phyloP scores from a whole-genome alignment of 2,797 vertebrate genomes.

The Melanogrammus aeglefinus region DNA sequence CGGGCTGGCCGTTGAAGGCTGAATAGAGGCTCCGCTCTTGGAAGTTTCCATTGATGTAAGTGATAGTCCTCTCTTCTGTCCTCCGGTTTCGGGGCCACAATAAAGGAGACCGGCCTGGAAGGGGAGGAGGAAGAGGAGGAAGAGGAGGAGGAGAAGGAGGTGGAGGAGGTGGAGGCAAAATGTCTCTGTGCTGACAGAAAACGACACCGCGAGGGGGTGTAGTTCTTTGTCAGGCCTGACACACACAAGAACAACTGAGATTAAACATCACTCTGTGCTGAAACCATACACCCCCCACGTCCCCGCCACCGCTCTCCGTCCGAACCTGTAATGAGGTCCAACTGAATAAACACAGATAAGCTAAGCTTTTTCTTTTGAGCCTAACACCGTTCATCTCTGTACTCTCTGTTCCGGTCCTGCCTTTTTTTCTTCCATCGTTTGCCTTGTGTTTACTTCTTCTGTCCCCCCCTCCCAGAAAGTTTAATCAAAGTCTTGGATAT shows the following conservation, averaged over 20 bases:
- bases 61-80: slow-evolving; percentile 2
- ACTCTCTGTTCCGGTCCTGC: neutral
- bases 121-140: slow-evolving; percentile 15
- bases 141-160: slow-evolving; percentile 1
- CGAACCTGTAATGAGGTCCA: neutral
- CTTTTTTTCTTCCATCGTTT: neutral
- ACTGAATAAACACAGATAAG: slow-evolving; percentile 5
- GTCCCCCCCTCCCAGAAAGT: neutral
- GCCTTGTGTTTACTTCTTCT: neutral
- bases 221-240: slow-evolving; percentile 2
- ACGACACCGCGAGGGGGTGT: slow-evolving; percentile 1
- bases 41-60: slow-evolving; percentile 9
- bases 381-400: neutral
- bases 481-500: slow-evolving; percentile 7
- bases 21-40: slow-evolving; percentile 4
- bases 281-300: neutral
- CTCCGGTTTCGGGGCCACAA: neutral
- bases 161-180: neutral
- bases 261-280: neutral
- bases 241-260: neutral
- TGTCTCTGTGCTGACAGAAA: slow-evolving; percentile 4
- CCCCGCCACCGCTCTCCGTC: neutral
- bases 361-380: neutral
- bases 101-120: neutral
- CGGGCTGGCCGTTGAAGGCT: neutral